phyloP scores from a whole-genome alignment of 2,888 invertebrate species.

The Drosophila pullipes region DNA sequence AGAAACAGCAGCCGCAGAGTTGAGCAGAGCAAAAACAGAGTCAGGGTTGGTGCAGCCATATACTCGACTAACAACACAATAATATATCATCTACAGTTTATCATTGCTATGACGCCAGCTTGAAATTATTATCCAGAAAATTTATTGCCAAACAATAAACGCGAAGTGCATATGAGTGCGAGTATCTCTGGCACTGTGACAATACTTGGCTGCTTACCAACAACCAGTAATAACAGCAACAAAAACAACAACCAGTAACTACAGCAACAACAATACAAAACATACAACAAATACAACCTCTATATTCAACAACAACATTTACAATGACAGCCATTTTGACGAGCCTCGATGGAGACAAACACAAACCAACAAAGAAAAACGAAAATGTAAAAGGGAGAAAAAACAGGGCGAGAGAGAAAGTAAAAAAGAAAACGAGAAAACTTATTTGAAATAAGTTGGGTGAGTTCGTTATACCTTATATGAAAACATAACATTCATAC shows the following conservation, averaged over 20 bases:
- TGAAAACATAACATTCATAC: not conserved
- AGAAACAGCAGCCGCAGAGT: conserved; percentile 16
- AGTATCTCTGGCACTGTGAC: conserved; percentile 17
- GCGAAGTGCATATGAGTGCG: conserved; percentile 52
- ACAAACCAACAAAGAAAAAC: conserved; percentile 31
- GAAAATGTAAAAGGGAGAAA: not conserved
- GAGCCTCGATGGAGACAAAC: conserved; percentile 53
- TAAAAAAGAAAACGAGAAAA: not conserved
- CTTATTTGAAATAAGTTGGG: conserved; percentile 29
- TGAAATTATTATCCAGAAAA: conserved; percentile 82
- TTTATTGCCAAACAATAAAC: conserved; percentile 82
- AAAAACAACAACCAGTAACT: conserved; percentile 14
- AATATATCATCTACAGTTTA: conserved; percentile 83
- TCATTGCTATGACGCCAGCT: conserved; percentile 83
- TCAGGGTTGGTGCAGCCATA: conserved; percentile 50
- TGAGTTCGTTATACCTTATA: conserved; percentile 18
- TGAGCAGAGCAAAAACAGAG: not conserved
- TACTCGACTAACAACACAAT: conserved; percentile 77
- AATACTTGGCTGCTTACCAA: conserved; percentile 60
- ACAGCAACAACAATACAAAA: conserved; percentile 17
- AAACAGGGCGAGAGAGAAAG: not conserved
- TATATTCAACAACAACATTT: conserved; percentile 41
- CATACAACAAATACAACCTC: conserved; percentile 21
- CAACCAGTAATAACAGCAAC: conserved; percentile 33
- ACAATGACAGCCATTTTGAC: conserved; percentile 62